These are phyloP conservation scores for Bombyx huttoni DNA, from an alignment of 2,888 invertebrate genomes.

Conservation along the genomic window DNA sequence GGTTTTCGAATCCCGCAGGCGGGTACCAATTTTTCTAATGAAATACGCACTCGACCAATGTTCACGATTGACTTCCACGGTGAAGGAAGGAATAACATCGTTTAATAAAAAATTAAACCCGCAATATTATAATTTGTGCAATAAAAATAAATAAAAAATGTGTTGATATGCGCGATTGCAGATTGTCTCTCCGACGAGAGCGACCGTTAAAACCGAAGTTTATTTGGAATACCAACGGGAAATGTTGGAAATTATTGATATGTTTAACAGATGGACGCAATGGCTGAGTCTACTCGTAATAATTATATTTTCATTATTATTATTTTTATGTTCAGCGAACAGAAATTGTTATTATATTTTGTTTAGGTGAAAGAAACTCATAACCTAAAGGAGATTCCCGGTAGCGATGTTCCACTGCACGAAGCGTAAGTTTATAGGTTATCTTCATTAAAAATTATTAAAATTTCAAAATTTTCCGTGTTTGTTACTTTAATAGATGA, in stretches of 20 bases:
- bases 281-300: constrained; percentile 50
- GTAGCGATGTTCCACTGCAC: constrained; percentile 15
- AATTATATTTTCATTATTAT: constrained; percentile 10
- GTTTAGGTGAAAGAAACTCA: constrained; percentile 42
- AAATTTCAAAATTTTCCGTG: too few relatives aligned
- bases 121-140: too few relatives aligned
- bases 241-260: constrained; percentile 46
- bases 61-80: too few relatives aligned
- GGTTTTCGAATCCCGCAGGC: too few relatives aligned
- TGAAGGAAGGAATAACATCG: too few relatives aligned
- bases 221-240: constrained; percentile 41
- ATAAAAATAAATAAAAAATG: too few relatives aligned
- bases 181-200: constrained; percentile 43
- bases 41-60: too few relatives aligned
- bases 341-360: too few relatives aligned
- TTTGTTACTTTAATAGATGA: too few relatives aligned
- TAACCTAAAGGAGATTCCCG: constrained; percentile 15
- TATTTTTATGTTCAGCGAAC: too few relatives aligned
- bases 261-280: constrained; percentile 52
- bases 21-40: too few relatives aligned
- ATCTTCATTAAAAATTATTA: not conserved
- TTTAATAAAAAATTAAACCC: too few relatives aligned
- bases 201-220: constrained; percentile 31
- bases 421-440: constrained; percentile 23
- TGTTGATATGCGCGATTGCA: constrained; percentile 8